phyloP scores from a whole-genome alignment of 2,113 vertebrate species.

The Oryzias melastigma region DNA sequence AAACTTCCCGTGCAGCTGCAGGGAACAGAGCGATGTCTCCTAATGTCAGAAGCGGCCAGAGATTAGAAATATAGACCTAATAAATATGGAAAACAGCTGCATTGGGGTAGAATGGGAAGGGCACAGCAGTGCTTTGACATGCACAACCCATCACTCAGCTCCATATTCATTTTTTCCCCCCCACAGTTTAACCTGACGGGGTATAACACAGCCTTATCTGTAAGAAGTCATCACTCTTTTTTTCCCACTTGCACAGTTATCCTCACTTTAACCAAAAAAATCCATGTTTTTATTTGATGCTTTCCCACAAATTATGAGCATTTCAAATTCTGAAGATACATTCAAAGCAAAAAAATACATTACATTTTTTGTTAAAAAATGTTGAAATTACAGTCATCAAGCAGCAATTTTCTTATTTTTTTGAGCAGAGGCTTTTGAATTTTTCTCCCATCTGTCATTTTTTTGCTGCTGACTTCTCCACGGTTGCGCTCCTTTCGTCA shows the following conservation, averaged over 20 bases:
- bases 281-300: too few species aligned
- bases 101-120: slow-evolving; percentile 4
- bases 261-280: too few species aligned
- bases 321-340: too few species aligned
- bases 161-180: background rate
- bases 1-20: slow-evolving; percentile 43
- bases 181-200: background rate
- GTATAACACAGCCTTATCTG: slow-evolving; percentile 2
- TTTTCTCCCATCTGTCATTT: too few species aligned
- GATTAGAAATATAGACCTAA: slow-evolving; percentile 37
- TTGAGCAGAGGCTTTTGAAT: too few species aligned
- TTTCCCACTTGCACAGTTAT: background rate
- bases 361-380: too few species aligned
- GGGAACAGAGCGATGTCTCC: slow-evolving; percentile 9
- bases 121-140: slow-evolving; percentile 5
- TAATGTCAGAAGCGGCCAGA: slow-evolving; percentile 33
- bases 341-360: too few species aligned
- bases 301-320: too few species aligned
- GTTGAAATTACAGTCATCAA: too few species aligned
- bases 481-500: too few species aligned
- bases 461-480: too few species aligned
- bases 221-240: background rate
- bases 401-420: too few species aligned
- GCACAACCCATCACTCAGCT: slow-evolving; percentile 12
- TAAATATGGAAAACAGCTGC: slow-evolving; percentile 45